Evolutionary conservation across 2,888 invertebrate genomes (phyloP).

Genomic region (Phytoseiulus persimilis): DNA sequence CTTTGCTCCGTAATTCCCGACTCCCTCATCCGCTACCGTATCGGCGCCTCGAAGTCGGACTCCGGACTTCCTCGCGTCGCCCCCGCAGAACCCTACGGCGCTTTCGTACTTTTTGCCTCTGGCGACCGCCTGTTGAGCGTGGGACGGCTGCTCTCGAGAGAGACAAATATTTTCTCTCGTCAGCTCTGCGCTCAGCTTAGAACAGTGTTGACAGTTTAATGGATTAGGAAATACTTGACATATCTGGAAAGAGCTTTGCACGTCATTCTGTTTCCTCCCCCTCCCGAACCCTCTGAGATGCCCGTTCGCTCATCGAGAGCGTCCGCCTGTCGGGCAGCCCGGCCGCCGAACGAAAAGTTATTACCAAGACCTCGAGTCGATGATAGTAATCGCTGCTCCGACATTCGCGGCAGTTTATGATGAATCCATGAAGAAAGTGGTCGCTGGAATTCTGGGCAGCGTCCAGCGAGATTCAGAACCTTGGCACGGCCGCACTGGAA

Average conservation of each 20-base stretch:
- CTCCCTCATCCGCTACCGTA: too few species aligned
- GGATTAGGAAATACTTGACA: not conserved
- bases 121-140: not conserved
- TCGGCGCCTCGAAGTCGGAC: too few species aligned
- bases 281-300: not conserved
- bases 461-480: not conserved
- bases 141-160: not conserved
- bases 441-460: not conserved
- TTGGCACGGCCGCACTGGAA: not conserved
- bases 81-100: too few species aligned
- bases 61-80: too few species aligned
- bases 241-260: not conserved
- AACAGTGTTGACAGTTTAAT: not conserved
- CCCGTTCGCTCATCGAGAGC: not conserved
- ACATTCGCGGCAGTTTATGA: not conserved
- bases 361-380: not conserved
- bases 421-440: not conserved
- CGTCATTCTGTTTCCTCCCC: not conserved
- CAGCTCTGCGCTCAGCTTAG: not conserved
- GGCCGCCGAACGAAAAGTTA: not conserved
- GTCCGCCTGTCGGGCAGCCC: not conserved
- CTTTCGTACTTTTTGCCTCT: not conserved
- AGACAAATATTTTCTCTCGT: not conserved
- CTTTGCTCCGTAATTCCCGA: too few species aligned
- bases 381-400: not conserved